Conservation (phyloP, 2,113 vertebrate genomes). For the Porphyrio hochstetteri region DNA sequence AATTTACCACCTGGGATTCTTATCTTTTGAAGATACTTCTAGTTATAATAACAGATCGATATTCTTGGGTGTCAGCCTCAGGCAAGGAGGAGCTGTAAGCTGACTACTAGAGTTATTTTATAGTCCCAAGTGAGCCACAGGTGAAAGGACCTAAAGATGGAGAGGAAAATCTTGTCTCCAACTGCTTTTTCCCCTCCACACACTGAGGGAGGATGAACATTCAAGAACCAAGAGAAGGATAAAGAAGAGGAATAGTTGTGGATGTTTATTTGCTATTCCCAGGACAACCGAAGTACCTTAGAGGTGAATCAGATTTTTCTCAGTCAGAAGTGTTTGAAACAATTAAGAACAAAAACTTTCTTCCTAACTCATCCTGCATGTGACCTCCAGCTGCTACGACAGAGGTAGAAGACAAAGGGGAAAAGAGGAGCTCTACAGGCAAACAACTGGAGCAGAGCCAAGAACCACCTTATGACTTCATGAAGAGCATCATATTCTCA, state of each 20-base stretch:
- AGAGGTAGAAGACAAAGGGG: not conserved
- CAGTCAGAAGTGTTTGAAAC: not conserved
- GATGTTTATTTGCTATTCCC: not conserved
- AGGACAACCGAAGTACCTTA: not conserved
- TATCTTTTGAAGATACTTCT: not conserved
- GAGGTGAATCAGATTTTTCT: not conserved
- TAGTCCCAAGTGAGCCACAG: not conserved
- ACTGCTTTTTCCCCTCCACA: not conserved
- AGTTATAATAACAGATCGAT: not conserved
- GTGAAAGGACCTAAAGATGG: not conserved
- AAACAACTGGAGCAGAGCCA: not conserved
- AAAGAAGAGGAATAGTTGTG: not conserved
- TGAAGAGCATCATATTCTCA: not conserved
- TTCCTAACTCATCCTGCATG: not conserved
- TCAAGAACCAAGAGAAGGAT: not conserved
- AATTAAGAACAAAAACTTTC: not conserved
- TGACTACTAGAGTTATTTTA: not conserved
- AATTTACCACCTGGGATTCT: constrained; percentile 32
- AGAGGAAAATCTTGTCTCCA: not conserved
- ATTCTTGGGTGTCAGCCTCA: not conserved
- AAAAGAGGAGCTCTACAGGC: not conserved
- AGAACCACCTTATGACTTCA: not conserved
- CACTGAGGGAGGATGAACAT: not conserved
- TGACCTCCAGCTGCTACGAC: not conserved
- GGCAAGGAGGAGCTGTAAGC: not conserved